Evolutionary conservation across 2,113 vertebrate species (phyloP).

Genomic region (Elephantulus edwardii): DNA sequence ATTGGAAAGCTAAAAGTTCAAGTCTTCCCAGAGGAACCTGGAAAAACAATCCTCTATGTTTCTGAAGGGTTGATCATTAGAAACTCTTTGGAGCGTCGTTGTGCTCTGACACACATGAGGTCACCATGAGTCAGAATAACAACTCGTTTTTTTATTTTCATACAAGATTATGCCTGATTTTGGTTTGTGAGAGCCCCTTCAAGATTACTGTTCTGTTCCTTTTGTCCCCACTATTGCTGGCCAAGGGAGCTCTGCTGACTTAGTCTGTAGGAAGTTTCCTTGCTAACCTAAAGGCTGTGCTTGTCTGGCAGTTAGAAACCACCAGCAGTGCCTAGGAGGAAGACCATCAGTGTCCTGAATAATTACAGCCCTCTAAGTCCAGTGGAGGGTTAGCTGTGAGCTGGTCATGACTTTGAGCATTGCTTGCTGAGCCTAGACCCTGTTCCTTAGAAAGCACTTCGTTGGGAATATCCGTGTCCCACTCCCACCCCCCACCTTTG

Average conservation of each 20-base stretch:
- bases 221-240: background rate
- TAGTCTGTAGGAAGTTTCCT: too few species aligned
- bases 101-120: background rate
- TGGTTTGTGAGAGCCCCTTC: background rate
- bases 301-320: too few species aligned
- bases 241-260: too few species aligned
- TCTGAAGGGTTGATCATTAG: background rate
- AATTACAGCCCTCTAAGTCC: too few species aligned
- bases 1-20: background rate
- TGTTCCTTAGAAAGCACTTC: background rate
- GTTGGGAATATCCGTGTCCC: background rate
- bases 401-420: too few species aligned
- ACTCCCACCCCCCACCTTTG: background rate
- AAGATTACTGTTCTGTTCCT: accelerated
- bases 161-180: background rate
- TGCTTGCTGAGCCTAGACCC: background rate
- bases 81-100: background rate
- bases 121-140: background rate
- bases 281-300: too few species aligned
- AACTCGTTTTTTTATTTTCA: background rate
- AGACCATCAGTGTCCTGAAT: too few species aligned
- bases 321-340: too few species aligned
- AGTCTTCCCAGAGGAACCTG: background rate
- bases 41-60: background rate
- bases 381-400: too few species aligned